Percentiles rank a stretch among this genome's conserved stretches.
Evolutionary conservation across 2,888 invertebrate genomes (phyloP).

Genomic region (Caradrina clavipalpis): DNA sequence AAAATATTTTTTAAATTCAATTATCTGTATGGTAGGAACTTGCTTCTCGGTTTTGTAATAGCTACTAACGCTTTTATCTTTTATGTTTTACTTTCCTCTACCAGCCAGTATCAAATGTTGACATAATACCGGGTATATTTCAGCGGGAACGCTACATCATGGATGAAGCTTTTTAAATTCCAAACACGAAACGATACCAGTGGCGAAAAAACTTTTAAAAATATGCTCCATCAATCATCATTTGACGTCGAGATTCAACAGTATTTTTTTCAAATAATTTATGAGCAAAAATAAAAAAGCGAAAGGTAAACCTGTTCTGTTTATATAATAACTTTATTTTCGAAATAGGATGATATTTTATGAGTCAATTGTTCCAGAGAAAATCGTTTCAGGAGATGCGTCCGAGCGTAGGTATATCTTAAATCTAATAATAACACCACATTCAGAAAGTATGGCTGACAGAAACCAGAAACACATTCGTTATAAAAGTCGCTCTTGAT

Average conservation of each 20-base stretch:
- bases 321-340: constrained; percentile 18
- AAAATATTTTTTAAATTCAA: constrained; percentile 55
- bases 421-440: constrained; percentile 61
- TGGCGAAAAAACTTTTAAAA: constrained; percentile 31
- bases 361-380: constrained; percentile 21
- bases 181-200: constrained; percentile 21
- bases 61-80: constrained; percentile 35
- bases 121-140: constrained; percentile 28
- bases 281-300: constrained; percentile 21
- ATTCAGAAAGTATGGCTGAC: constrained; percentile 45
- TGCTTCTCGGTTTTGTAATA: constrained; percentile 4
- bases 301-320: constrained; percentile 15
- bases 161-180: constrained; percentile 46
- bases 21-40: constrained; percentile 40
- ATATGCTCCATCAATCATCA: constrained; percentile 46
- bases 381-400: constrained; percentile 42
- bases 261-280: constrained; percentile 44
- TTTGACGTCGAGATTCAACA: constrained; percentile 26
- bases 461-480: constrained; percentile 58
- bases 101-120: constrained; percentile 16
- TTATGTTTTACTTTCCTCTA: neutral
- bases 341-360: constrained; percentile 39
- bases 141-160: constrained; percentile 25
- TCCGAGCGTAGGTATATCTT: constrained; percentile 19
- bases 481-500: constrained; percentile 57